Percentiles rank a stretch among this genome's conserved stretches.
These are phyloP conservation scores for Vanessa cardui DNA, from an alignment of 2,888 invertebrate genomes.

Conservation along the genomic window DNA sequence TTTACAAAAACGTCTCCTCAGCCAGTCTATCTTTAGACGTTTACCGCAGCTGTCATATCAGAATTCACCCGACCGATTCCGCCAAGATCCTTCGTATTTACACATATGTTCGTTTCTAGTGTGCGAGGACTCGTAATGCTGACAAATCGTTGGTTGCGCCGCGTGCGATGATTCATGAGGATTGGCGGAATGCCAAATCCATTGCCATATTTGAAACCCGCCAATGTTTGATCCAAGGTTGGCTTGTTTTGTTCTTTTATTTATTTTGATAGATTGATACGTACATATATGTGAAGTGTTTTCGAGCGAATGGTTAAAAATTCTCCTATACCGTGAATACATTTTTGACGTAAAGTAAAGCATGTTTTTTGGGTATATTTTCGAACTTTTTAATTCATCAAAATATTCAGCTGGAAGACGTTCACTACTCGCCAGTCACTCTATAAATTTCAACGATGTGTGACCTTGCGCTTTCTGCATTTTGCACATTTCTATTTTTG, in stretches of 20 bases:
- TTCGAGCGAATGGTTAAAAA: neutral
- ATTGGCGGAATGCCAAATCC: slow-evolving; percentile 63
- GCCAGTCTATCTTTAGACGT: slow-evolving; percentile 26
- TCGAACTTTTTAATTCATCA: too few relatives aligned
- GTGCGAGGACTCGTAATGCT: slow-evolving; percentile 60
- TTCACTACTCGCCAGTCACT: too few relatives aligned
- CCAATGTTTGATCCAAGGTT: slow-evolving; percentile 33
- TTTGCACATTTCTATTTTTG: too few relatives aligned
- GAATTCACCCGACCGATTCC: slow-evolving; percentile 23
- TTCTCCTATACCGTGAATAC: too few relatives aligned
- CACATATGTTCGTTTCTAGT: slow-evolving; percentile 38
- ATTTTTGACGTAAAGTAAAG: too few relatives aligned
- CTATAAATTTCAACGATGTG: too few relatives aligned
- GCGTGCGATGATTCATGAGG: slow-evolving; percentile 71
- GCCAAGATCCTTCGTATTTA: slow-evolving; percentile 23
- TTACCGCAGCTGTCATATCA: slow-evolving; percentile 29
- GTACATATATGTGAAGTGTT: neutral
- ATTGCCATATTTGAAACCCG: slow-evolving; percentile 24
- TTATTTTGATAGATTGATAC: slow-evolving; percentile 1
- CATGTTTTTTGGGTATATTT: too few relatives aligned
- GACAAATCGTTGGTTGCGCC: slow-evolving; percentile 68
- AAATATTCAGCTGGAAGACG: too few relatives aligned
- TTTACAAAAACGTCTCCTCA: slow-evolving; percentile 7
- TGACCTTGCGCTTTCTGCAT: too few relatives aligned
- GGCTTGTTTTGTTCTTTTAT: slow-evolving; percentile 13